Evolutionary conservation across 2,888 invertebrate genomes (phyloP), one percentile per base, ranked within the genome.

Genomic region (Drosophila putrida): DNA sequence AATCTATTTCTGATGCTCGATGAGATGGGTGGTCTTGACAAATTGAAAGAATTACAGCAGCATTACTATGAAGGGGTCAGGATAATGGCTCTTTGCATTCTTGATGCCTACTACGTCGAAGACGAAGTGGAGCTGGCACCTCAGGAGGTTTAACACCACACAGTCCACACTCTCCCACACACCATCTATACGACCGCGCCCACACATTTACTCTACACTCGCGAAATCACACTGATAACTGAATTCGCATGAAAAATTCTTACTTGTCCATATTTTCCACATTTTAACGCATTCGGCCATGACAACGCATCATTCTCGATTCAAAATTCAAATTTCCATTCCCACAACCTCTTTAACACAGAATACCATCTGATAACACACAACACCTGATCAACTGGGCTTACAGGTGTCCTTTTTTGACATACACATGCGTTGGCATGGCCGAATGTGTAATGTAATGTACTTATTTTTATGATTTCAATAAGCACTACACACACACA

Each of bases 31-130:
- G 97, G 97, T 10, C 93, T 99, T 55, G 99, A 99, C 91, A 96
- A 96, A 90, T 95, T 99, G 53, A 99, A 99, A 91, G 93, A 93
- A 2, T 93, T 99, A 46, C 99, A 99, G 90, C 94, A 95, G 60
- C 98, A 99, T 89, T 97, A 97, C 85, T 98, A 98, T 90, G 96
- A 96, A 90, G 95, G 97, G 92, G 92, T 95, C 43, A 98, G 98
- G 93, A 95, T 95, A 89, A 97, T 97, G 91, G 95, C 96, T 0
- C 94, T 95, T 41, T 93, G 94, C 58, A 94, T 98, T 71, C 94
- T 98, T 50, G 97, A 98, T 82, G 94, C 94, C 0, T 98, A 95
- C 92, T 98, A 97, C 90, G n/a, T n/a, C n/a, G n/a, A n/a, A n/a
- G n/a, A n/a, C n/a, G 91, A 90, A 54, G 20, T 75, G 85, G 44